Conservation (phyloP, 2,888 invertebrate genomes). For the Seira ritae region DNA sequence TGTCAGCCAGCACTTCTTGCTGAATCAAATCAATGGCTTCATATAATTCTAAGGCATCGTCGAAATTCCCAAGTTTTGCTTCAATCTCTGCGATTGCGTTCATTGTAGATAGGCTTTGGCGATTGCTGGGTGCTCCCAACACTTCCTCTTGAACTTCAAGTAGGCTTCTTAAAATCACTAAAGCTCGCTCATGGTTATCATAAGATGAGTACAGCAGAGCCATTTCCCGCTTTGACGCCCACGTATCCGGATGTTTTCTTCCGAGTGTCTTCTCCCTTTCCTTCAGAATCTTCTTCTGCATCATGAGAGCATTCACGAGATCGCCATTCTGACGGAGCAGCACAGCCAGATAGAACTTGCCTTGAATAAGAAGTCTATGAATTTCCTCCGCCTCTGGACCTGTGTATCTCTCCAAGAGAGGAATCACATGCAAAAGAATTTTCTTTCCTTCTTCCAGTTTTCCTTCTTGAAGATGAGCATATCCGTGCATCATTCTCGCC, state of each 20-base stretch:
- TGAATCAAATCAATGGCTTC: constrained; percentile 49
- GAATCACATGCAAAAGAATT: constrained; percentile 40
- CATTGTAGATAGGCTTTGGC: constrained; percentile 39
- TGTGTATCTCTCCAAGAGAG: constrained; percentile 21
- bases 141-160: constrained; percentile 41
- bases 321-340: constrained; percentile 36
- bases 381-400: constrained; percentile 6
- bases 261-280: constrained; percentile 30
- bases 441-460: constrained; percentile 38
- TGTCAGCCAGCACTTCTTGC: constrained; percentile 38
- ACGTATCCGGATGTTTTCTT: constrained; percentile 39
- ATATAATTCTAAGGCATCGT: constrained; percentile 43
- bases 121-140: constrained; percentile 45
- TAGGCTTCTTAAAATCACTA: constrained; percentile 21
- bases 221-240: constrained; percentile 43
- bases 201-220: constrained; percentile 24
- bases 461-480: constrained; percentile 19
- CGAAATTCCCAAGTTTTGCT: constrained; percentile 40
- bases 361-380: not conserved
- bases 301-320: constrained; percentile 45
- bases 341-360: constrained; percentile 27
- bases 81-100: constrained; percentile 48
- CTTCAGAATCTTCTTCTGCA: constrained; percentile 36
- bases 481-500: constrained; percentile 29
- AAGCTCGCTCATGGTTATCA: constrained; percentile 45